Evolutionary conservation across 2,797 vertebrate species (phyloP), one percentile per base, ranked within the genome.

Genomic region (Tarsius wallacei): DNA sequence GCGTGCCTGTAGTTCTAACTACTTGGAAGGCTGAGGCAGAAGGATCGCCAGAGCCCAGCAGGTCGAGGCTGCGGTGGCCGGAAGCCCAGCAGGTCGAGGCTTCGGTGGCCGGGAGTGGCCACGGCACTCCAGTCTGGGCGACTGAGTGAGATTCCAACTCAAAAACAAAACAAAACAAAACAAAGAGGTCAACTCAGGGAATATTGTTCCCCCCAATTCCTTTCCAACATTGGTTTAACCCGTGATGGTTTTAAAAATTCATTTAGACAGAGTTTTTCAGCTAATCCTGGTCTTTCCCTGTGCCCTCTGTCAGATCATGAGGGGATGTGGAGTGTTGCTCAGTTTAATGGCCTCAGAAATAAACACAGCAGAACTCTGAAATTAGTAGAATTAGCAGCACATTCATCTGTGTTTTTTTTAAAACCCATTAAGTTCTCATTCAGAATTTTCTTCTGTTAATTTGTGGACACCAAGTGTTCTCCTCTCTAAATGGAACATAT

Each of bases 381-480:
- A 91, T 77, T 5, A 70, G 87, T 87, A 93, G 82, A 96, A 36
- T 95, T 33, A 84, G 28, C 31, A 42, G 73, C 42, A 80, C 26
- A 31, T 63, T 87, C 13, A 49, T 83, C 53, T 86, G 80, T 84
- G 3, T 90, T 74, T 82, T 70, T 36, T 24, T 33, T 47, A 15
- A 53, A n/a, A 59, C 33, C 55, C 42, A 22, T 63, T 78, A 85
- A 76, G 5, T 19, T 73, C 70, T 91, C 51, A 87, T 64, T 91
- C 57, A 74, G 85, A 80, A 85, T 90, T 87, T 59, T 92, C n/a
- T 95, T 66, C 4, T 95, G 28, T 90, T 96, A 16, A 51, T 86
- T 92, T 77, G 59, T 71, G 76, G 49, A 28, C 76, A 31, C 24
- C 61, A 14, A 82, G 59, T 28, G 47, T 71, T 91, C 36, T 81